Base-by-base conservation (phyloP, 64 coral and sea anemone genomes). In the Montipora capricornis region DNA sequence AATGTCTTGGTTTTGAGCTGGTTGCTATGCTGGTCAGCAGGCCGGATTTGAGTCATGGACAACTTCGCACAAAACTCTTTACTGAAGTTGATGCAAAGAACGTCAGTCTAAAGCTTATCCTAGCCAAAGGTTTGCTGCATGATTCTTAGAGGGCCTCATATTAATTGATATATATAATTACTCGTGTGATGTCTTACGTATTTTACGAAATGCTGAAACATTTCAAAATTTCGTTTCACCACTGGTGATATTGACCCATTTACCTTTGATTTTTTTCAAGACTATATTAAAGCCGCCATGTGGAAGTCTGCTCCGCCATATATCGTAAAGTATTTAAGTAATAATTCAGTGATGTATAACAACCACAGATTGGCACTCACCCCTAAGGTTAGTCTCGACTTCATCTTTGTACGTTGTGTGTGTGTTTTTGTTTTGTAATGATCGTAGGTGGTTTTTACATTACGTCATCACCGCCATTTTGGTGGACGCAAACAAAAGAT, bases 1-100 rank as follows among this genome's bases (percentile, higher is more conserved):
- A 95, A 62, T 95, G 94, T n/a, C 76, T 95, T 6, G 83, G 94
- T 44, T 76, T 95, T 17, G 94, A 95, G 76, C 47, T 95, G 74
- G 26, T 95, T 46, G 67, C 94, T 62, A 51, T 95, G n/a, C 16
- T 81, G 19, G 77, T 89, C 48, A 59, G 89, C 13, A 82, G 58
- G 67, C 26, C 82, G 44, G 78, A 89, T 75, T n/a, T 95, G 14
- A 44, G 19, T 20, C 26, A 68, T 6, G 94, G 94, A 64, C 83
- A 95, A 84, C 64, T 88, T 47, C 89, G 87, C 22, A 48, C 75
- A 4, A 45, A 9, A 2, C 47, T 95, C 50, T 95, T 95, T 15
- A 71, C 47, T 44, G 45, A 87, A 5, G 79, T 75, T 13, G 75
- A 92, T 47, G 89, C 88, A 12, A n/a, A 80, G 26, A 88, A 92